Conservation (phyloP, 2,888 invertebrate genomes). For the Rugalucina vietnamica region DNA sequence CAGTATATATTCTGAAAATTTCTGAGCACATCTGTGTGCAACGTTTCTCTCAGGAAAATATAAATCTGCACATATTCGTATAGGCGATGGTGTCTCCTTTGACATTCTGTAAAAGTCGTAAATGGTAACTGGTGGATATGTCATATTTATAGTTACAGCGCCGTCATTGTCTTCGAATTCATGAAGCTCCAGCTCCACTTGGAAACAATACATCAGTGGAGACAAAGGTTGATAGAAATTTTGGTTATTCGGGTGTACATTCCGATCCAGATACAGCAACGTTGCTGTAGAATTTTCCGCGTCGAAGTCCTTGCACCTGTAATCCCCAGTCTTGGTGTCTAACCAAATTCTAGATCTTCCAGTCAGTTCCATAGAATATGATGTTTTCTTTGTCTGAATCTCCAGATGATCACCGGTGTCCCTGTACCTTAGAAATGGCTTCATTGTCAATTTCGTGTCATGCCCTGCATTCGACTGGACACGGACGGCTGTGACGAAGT, state of each 20-base stretch:
- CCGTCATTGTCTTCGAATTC: neutral
- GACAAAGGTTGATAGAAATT: neutral
- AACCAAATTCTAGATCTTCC: neutral
- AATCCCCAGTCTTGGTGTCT: too few species aligned
- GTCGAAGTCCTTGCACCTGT: too few species aligned
- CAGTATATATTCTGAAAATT: too few species aligned
- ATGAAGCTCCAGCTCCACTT: neutral
- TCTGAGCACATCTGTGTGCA: too few species aligned
- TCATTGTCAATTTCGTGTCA: neutral
- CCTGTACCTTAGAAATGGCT: neutral
- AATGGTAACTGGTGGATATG: neutral
- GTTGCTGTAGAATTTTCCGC: too few species aligned
- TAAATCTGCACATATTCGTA: too few species aligned
- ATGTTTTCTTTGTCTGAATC: neutral
- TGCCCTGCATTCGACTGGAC: neutral
- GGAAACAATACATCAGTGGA: neutral
- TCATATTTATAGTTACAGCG: neutral
- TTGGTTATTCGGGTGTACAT: too few species aligned
- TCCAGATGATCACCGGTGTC: neutral
- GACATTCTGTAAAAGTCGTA: neutral
- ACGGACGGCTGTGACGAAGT: neutral
- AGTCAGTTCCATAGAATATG: neutral
- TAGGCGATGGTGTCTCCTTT: too few species aligned
- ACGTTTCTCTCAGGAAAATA: too few species aligned
- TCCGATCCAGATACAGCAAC: too few species aligned